These are phyloP conservation scores for Hypanus sabinus DNA, from an alignment of 2,113 vertebrate genomes.

Conservation along the genomic window DNA sequence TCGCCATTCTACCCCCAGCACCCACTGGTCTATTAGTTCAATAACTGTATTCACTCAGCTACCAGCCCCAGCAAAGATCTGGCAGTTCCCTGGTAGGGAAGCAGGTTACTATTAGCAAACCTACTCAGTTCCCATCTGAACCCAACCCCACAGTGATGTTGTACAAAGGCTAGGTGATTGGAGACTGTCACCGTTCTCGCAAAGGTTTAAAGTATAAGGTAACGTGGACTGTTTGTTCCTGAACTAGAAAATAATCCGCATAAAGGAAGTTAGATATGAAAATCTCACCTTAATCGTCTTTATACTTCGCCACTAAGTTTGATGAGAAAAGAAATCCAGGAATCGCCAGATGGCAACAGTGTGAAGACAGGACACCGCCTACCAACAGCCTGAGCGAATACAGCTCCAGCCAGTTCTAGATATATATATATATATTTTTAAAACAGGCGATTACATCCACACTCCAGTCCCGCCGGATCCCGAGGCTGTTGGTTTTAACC, in stretches of 20 bases:
- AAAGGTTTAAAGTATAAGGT: background rate
- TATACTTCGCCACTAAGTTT: constrained; percentile 15
- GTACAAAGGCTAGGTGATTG: background rate
- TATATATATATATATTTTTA: no score
- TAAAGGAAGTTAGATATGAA: background rate
- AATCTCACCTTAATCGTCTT: constrained; percentile 16
- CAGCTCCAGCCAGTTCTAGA: background rate
- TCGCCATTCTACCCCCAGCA: background rate
- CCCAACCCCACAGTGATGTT: background rate
- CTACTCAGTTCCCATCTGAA: background rate
- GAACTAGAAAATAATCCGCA: background rate
- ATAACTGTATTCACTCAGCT: background rate
- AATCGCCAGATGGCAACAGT: constrained; percentile 18
- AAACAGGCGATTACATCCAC: background rate
- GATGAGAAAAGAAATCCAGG: background rate
- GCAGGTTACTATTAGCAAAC: background rate
- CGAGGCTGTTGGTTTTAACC: background rate
- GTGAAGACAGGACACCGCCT: background rate
- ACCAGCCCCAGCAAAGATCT: background rate
- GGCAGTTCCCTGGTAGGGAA: background rate
- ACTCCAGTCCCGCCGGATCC: background rate
- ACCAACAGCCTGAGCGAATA: background rate
- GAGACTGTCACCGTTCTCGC: background rate
- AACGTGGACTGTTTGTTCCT: background rate
- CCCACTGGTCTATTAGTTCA: background rate